A percentile compares a stretch with the other conserved stretches of the same genome.
phyloP scores from a whole-genome alignment of 2,113 vertebrate species.

The Poeciliopsis turrubarensis region DNA sequence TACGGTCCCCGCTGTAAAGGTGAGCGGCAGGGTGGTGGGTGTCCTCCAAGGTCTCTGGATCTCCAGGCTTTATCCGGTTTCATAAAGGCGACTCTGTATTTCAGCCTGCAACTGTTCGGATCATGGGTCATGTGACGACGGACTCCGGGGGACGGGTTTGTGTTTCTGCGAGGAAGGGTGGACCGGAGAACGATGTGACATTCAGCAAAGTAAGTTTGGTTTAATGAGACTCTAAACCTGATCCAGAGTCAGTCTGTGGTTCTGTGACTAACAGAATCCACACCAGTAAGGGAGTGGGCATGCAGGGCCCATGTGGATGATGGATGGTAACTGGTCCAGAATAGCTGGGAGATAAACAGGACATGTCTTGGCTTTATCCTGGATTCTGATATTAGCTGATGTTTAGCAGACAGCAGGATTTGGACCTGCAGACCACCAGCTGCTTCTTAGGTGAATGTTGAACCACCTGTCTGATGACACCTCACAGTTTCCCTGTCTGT shows the following conservation, averaged over 20 bases:
- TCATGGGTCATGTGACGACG: conserved; percentile 86
- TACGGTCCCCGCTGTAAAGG: conserved; percentile 85
- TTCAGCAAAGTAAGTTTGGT: conserved; percentile 76
- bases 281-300: too few relatives aligned
- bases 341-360: too few relatives aligned
- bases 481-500: not conserved
- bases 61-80: not conserved
- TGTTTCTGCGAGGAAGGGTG: conserved; percentile 91
- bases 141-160: conserved; percentile 81
- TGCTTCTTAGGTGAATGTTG: not conserved
- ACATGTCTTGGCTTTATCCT: too few relatives aligned
- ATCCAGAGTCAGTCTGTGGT: not conserved
- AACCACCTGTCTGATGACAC: too few relatives aligned
- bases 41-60: not conserved
- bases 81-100: not conserved
- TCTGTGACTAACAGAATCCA: not conserved
- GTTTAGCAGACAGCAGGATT: too few relatives aligned
- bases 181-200: conserved; percentile 86
- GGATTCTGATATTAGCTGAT: too few relatives aligned
- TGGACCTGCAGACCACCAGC: not conserved
- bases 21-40: conserved; percentile 52
- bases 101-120: conserved; percentile 88
- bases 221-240: not conserved
- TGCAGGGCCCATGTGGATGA: too few relatives aligned
- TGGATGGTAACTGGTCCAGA: too few relatives aligned